Evolutionary conservation across 2,797 vertebrate species (phyloP).

Genomic region (Loris lydekkerianus): DNA sequence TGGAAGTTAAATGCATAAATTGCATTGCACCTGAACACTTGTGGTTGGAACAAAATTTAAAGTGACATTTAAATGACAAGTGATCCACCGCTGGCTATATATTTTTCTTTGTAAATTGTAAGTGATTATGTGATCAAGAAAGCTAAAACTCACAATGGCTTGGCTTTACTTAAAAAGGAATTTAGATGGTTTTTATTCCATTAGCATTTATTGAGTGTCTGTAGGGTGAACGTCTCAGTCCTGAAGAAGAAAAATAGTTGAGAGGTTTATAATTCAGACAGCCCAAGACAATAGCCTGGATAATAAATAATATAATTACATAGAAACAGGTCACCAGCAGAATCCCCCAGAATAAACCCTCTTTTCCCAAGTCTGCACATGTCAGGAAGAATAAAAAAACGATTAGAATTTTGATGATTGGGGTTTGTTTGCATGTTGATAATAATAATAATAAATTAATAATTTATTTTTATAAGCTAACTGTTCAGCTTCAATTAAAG

Average conservation of each 20-base stretch:
- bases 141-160: not conserved
- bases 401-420: not conserved
- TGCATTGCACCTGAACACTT: not conserved
- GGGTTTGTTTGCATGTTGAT: slow-evolving; percentile 16
- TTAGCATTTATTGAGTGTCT: slow-evolving; percentile 28
- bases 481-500: not conserved
- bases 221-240: not conserved
- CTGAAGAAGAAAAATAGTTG: not conserved
- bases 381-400: not conserved
- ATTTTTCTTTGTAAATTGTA: not conserved
- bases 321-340: not conserved
- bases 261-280: not conserved
- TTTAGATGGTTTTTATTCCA: not conserved
- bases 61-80: not conserved
- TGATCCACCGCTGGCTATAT: not conserved
- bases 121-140: not conserved
- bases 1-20: not conserved
- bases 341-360: accelerated
- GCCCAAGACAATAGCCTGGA: not conserved
- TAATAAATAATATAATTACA: not conserved
- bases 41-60: slow-evolving; percentile 12
- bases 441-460: not conserved
- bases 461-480: slow-evolving; percentile 32
- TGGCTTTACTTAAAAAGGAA: slow-evolving; percentile 36
- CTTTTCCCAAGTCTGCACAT: not conserved